Conservation (phyloP, 2,113 vertebrate genomes). For the Glaucidium brasilianum region DNA sequence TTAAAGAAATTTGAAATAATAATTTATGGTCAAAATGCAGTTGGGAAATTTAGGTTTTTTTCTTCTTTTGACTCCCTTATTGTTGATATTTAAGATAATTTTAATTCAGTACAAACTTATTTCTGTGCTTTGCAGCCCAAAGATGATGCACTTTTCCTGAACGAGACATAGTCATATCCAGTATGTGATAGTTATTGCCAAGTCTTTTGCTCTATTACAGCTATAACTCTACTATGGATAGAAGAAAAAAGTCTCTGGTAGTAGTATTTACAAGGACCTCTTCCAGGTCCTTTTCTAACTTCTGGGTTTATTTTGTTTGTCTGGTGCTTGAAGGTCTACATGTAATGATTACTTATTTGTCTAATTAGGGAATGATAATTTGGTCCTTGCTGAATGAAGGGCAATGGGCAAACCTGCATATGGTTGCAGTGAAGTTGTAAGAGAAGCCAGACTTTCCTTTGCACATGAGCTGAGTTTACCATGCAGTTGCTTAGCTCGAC, state of each 20-base stretch:
- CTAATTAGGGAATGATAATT: background rate
- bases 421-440: background rate
- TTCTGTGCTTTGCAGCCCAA: background rate
- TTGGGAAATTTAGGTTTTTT: background rate
- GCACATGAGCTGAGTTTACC: background rate
- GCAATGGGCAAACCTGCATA: background rate
- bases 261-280: background rate
- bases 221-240: background rate
- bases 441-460: background rate
- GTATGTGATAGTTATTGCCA: background rate
- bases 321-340: background rate
- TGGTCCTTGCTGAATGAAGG: background rate
- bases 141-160: background rate
- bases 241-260: background rate
- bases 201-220: background rate
- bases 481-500: background rate
- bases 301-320: background rate
- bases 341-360: background rate
- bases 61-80: background rate
- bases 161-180: background rate
- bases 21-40: background rate
- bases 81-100: background rate
- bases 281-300: background rate
- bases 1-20: background rate
- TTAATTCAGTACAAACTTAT: background rate